Evolutionary conservation across 2,888 invertebrate genomes (phyloP), one percentile per base, ranked within the genome.

Genomic region (Drosophila suboccidentalis): DNA sequence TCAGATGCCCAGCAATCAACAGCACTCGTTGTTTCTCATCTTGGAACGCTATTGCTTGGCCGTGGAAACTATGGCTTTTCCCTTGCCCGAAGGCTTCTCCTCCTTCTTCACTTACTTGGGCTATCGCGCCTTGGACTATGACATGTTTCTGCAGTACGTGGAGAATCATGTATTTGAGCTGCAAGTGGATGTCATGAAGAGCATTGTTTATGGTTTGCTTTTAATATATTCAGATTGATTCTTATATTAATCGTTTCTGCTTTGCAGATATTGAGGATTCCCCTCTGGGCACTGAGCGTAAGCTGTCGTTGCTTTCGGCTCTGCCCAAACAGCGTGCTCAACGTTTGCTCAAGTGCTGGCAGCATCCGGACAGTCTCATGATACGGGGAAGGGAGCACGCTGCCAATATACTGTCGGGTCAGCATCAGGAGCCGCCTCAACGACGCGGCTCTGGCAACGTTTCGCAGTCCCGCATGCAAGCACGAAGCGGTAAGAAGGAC

Each of bases 41-140:
- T 93, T 97, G 76, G 97, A 98, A 92, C 95, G 97, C 82, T 97
- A 97, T 92, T 95, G 96, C 84, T 93, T 96, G 80, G 96, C 97
- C 1, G 94, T 96, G 17, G 96, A 97, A 89, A 95, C 95, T 4
- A 94, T 96, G 74, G 97, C 97, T 34, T 98, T 96, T 92, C 96
- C 96, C 0, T 92, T 97, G 76, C 97, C 97, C 11, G 96, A 96
- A 89, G 97, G 97, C 13, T 97, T 97, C 92, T 96, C 96, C 17
- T 97, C 97, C 4, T 98, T 97, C 93, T 97, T 97, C 92, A 96
- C 97, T 2, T 97, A 96, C 92, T 94, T 98, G 59, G 97, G 97
- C 1, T 97, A 97, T 92, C 94, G 96, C 81, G 95, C 96, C 26
- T 93, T 97, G 75, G 94, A 95, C 32, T 96, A 96, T 92, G 94